Conservation (phyloP, 2,888 invertebrate genomes). For the Furcula furcula region DNA sequence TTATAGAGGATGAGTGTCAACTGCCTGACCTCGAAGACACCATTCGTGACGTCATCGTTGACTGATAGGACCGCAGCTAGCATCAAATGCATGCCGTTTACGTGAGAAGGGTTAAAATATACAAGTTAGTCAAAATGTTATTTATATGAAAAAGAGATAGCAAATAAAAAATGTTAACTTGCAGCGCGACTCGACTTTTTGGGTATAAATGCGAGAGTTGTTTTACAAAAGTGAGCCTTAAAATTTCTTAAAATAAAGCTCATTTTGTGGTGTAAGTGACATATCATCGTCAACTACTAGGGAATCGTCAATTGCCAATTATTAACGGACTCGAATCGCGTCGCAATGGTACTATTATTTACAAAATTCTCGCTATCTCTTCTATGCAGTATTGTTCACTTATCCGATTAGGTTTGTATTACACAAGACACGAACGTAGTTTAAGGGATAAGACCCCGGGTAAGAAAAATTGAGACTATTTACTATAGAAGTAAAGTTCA, state of each 20-base stretch:
- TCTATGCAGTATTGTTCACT: background rate
- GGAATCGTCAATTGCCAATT: no score
- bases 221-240: no score
- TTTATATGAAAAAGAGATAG: background rate
- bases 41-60: conserved; percentile 42
- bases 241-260: no score
- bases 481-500: conserved; percentile 19
- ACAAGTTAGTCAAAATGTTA: background rate
- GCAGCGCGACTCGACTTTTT: background rate
- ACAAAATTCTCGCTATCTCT: background rate
- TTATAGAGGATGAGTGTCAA: conserved; percentile 47
- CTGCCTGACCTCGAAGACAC: conserved; percentile 19
- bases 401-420: background rate
- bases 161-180: background rate
- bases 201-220: no score
- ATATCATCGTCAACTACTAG: no score
- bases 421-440: background rate
- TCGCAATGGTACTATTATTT: background rate
- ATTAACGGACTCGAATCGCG: background rate
- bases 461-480: conserved; percentile 28
- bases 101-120: background rate
- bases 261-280: no score
- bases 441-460: background rate
- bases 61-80: conserved; percentile 43
- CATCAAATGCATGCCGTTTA: background rate